Base-by-base conservation (phyloP, 1,140 invertebrate species). In the Ostrea denselamellosa region DNA sequence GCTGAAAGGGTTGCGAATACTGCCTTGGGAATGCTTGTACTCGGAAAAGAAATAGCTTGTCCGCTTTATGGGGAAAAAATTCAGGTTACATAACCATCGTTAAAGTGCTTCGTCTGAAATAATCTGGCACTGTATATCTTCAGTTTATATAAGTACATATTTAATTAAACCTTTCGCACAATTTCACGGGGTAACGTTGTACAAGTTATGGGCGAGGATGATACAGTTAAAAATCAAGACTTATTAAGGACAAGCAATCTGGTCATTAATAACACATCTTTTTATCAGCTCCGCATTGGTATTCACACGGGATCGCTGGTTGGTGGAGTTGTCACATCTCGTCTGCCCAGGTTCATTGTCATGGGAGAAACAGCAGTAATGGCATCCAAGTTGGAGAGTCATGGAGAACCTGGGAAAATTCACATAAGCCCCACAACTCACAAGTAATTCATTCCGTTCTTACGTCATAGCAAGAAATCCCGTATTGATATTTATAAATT, bases 231-330 rank as follows among this genome's bases (percentile, higher is more conserved):
- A n/a, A n/a, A n/a, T n/a, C n/a, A n/a, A n/a, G n/a, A n/a, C n/a
- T n/a, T 44, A 44, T 44, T 44, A 44, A 44, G 34, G 34, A 44
- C 34, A 44, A 44, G 34, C 34, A 44, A 44, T 44, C 34, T 44
- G 34, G 34, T 44, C 1, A 44, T 44, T 44, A 5, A 44, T 44
- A 44, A 3, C 51, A 22, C 9, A 4, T 12, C 51, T 83, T 44
- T 83, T 22, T 58, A 88, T n/a, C 89, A 97, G 95, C 96, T 99
- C 0, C 95, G 99, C 90, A 99, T 99, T 93, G 98, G 98, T 86
- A 97, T 99, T 90, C 98, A 99, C 93, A 98, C 98, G 90, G 93
- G 93, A 4, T 91, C 93, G 0, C 88, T 94, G 28, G 92, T 95
- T 8, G 90, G 93, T 44, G 94, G 94, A 12, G 93, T 95, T 0